These are phyloP conservation scores for Gymnosoma rotundatum DNA, from an alignment of 2,888 invertebrate genomes.

Conservation along the genomic window DNA sequence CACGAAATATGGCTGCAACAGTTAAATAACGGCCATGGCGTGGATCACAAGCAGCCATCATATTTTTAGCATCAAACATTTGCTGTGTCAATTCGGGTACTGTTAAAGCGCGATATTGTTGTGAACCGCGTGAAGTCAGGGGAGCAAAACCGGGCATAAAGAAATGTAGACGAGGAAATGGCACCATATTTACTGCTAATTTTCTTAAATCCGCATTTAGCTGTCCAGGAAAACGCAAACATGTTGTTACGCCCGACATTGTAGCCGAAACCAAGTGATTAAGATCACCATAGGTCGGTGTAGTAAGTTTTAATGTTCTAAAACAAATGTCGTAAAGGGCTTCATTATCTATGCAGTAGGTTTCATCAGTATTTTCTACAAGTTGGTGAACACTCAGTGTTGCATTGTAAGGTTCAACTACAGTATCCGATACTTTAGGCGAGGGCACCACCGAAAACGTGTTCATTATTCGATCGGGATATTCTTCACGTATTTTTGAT, in stretches of 20 bases:
- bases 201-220: conserved; percentile 96
- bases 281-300: conserved; percentile 95
- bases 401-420: conserved; percentile 92
- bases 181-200: conserved; percentile 98
- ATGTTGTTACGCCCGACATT: conserved; percentile 94
- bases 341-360: conserved; percentile 96
- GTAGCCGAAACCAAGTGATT: conserved; percentile 95
- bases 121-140: conserved; percentile 93
- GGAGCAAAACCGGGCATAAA: conserved; percentile 99
- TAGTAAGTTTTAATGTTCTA: conserved; percentile 92
- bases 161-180: conserved; percentile 97
- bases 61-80: conserved; percentile 98
- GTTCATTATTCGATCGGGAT: conserved; percentile 93
- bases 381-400: conserved; percentile 94
- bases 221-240: conserved; percentile 95
- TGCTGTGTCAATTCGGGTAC: conserved; percentile 96
- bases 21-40: conserved; percentile 95
- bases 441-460: conserved; percentile 93
- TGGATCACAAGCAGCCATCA: conserved; percentile 98
- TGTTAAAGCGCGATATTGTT: conserved; percentile 94
- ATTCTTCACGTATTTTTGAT: conserved; percentile 94
- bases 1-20: conserved; percentile 95
- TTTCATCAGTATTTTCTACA: conserved; percentile 95
- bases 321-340: conserved; percentile 96
- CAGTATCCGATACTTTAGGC: conserved; percentile 88